Evolutionary conservation across 2,888 invertebrate species (phyloP), one percentile per base, ranked within the genome.

Genomic region (Tyria jacobaeae): DNA sequence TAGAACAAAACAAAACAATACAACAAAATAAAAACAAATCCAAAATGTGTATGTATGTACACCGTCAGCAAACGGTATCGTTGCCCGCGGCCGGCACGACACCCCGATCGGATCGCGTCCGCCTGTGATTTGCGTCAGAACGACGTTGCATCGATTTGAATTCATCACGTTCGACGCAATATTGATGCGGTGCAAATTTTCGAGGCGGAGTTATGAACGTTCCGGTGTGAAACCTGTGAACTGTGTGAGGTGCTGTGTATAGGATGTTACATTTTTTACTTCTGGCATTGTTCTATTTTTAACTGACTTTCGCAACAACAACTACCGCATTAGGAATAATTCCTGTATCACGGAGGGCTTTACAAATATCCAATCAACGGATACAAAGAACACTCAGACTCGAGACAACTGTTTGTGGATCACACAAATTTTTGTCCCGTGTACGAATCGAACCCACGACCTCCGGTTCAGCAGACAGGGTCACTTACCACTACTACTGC

Each of bases 81-180:
- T 60, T 57, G 83, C 87, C 87, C 73, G 76, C 65, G 84, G 88
- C 79, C 64, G 52, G 76, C 87, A 87, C 88, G 87, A 84, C 77
- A 67, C 65, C 67, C 57, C 80, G 81, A 82, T 82, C 79, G 31
- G 70, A 79, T 78, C 85, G 86, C 88, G 81, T 76, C 82, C 85
- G 86, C 84, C 86, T 79, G 80, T 85, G 86, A 87, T 89, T 88
- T 86, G 86, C 84, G 80, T 78, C 80, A 78, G 79, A 56, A 70
- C 81, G 83, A 69, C 81, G 83, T 84, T 87, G 81, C 82, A 85
- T 86, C 87, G 87, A 87, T 85, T 85, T 83, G 82, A 76, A 88
- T 86, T 86, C 89, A 89, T 89, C 89, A 89, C 89, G 89, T 88
- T 88, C 78, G 76, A 71, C 80, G 78, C 79, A 79, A 76, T 79